Percentiles rank a stretch among this genome's conserved stretches.
These are phyloP conservation scores for Trichogramma dendrolimi DNA, from an alignment of 2,888 invertebrate genomes.

Conservation along the genomic window DNA sequence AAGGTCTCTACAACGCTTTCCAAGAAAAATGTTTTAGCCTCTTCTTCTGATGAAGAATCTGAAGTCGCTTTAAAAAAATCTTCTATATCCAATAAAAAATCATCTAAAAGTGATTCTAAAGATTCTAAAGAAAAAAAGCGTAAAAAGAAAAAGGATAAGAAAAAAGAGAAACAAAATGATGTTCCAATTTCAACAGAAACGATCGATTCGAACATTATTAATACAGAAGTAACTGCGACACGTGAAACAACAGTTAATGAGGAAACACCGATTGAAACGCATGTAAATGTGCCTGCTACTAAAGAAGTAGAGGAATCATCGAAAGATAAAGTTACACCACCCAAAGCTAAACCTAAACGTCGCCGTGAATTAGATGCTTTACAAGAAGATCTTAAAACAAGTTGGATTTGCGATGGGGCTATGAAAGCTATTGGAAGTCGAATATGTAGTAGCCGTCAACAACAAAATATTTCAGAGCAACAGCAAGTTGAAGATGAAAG, in stretches of 20 bases:
- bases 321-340: neutral
- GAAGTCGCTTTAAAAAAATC: neutral
- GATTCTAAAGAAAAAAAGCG: neutral
- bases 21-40: neutral
- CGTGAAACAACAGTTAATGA: neutral
- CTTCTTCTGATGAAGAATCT: neutral
- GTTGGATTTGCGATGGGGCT: constrained; percentile 65
- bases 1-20: neutral
- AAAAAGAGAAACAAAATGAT: neutral
- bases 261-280: neutral
- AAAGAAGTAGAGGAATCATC: constrained; percentile 1
- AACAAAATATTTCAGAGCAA: constrained; percentile 55
- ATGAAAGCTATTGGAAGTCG: constrained; percentile 63
- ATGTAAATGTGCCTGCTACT: too few species aligned
- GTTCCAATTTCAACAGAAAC: too few species aligned
- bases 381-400: constrained; percentile 68
- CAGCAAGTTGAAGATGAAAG: constrained; percentile 21
- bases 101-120: too few species aligned
- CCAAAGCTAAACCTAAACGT: constrained; percentile 36
- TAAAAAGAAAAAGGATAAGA: neutral
- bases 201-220: too few species aligned
- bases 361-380: constrained; percentile 61
- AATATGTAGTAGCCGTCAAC: constrained; percentile 55
- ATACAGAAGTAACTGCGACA: too few species aligned
- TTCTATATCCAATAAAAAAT: too few species aligned